These are phyloP conservation scores for Hydractinia symbiolongicarpus DNA, from an alignment of 30 jellyfish, hydroid and myxozoan genomes.

Conservation along the genomic window DNA sequence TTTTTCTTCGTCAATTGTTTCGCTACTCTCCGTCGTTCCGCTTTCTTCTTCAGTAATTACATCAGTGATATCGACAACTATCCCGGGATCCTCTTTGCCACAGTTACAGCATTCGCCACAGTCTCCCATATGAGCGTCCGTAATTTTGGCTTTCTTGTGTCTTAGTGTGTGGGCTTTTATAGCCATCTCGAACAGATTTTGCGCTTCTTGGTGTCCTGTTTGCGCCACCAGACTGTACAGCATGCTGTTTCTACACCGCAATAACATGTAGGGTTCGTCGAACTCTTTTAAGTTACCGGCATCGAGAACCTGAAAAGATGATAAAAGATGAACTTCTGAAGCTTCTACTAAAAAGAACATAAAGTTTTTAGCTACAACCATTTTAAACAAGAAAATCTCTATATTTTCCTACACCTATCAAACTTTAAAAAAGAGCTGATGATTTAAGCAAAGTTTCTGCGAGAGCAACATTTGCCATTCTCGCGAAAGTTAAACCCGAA, in stretches of 20 bases:
- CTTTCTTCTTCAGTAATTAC: no score
- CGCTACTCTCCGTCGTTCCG: no score
- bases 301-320: slow-evolving; percentile 64
- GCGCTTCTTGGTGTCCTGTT: slow-evolving; percentile 91
- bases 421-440: no score
- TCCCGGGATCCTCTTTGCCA: not conserved
- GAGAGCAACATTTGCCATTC: no score
- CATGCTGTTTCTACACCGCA: slow-evolving; percentile 69
- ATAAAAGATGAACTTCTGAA: not conserved
- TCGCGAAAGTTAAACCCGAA: no score
- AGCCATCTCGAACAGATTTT: slow-evolving; percentile 75
- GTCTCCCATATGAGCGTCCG: not conserved
- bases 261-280: slow-evolving; percentile 69
- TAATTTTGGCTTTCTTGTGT: slow-evolving; percentile 4
- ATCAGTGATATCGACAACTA: not conserved
- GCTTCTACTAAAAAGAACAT: no score
- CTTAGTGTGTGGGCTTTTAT: slow-evolving; percentile 53
- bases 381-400: no score
- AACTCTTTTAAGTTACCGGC: slow-evolving; percentile 83
- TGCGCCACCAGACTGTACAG: slow-evolving; percentile 77
- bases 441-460: no score
- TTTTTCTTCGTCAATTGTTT: no score
- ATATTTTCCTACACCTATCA: no score
- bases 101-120: slow-evolving; percentile 11
- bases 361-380: no score